These are phyloP conservation scores for Apamea epomidion DNA, from an alignment of 2,888 invertebrate species.

Conservation along the genomic window DNA sequence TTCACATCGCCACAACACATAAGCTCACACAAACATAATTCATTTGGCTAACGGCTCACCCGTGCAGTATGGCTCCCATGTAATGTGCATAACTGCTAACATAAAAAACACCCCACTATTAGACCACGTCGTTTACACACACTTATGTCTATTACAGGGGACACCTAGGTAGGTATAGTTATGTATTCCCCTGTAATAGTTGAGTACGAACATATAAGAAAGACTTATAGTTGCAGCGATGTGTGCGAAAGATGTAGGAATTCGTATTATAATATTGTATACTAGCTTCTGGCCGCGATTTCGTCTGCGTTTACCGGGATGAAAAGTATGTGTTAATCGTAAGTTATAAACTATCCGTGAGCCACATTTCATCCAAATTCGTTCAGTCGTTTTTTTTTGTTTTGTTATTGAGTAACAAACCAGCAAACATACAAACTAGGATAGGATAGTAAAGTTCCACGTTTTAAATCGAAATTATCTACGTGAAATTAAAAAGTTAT, in stretches of 20 bases:
- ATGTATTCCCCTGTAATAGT: background rate
- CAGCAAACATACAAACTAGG: background rate
- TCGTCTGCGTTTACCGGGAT: no score
- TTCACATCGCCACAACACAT: background rate
- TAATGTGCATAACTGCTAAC: conserved; percentile 42
- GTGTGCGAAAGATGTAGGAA: background rate
- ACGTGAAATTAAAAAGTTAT: no score
- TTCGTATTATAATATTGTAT: background rate
- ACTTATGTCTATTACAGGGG: conserved; percentile 27
- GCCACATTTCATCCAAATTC: background rate
- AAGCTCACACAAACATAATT: conserved; percentile 27
- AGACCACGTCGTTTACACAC: conserved; percentile 26
- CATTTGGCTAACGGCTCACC: conserved; percentile 2
- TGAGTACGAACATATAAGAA: background rate
- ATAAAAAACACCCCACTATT: conserved; percentile 47
- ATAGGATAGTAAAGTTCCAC: background rate
- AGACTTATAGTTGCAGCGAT: background rate
- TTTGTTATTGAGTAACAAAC: no score
- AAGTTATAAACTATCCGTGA: no score
- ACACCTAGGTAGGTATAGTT: background rate
- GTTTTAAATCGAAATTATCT: no score
- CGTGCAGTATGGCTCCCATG: conserved; percentile 12
- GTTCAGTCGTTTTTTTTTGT: background rate
- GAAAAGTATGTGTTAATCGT: no score
- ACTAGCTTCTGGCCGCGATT: background rate